phyloP scores from a whole-genome alignment of 2,888 invertebrate species.

The Glaucopsyche alexis region DNA sequence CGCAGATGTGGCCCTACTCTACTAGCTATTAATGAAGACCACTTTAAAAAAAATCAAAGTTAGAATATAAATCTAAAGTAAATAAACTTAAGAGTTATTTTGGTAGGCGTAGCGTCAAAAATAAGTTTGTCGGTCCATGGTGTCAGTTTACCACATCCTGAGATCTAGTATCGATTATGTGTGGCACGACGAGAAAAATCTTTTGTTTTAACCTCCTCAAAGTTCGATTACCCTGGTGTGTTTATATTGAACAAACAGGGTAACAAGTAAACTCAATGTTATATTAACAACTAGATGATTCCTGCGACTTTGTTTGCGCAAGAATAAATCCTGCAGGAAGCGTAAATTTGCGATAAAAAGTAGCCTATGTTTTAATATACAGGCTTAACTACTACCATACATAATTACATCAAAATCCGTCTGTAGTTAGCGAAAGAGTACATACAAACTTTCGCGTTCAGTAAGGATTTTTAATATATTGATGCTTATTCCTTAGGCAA shows the following conservation, averaged over 20 bases:
- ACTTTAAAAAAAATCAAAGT: background rate
- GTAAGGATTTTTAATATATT: too few species aligned
- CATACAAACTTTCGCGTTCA: too few species aligned
- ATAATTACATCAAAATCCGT: too few species aligned
- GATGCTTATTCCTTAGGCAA: too few species aligned
- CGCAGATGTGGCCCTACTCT: conserved; percentile 37
- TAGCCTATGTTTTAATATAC: too few species aligned
- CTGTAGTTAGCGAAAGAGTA: too few species aligned
- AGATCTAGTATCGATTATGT: conserved; percentile 23
- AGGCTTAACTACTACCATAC: too few species aligned
- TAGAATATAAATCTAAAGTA: background rate
- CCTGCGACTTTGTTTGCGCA: background rate
- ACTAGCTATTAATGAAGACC: conserved; percentile 18
- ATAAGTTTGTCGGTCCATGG: conserved; percentile 3
- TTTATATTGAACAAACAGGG: background rate
- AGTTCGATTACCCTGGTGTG: background rate
- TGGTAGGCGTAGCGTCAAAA: background rate
- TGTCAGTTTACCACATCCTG: conserved; percentile 35
- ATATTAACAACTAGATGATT: background rate
- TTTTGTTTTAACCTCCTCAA: background rate
- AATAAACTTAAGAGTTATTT: background rate
- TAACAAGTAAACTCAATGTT: background rate
- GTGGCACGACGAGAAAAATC: background rate
- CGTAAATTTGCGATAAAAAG: too few species aligned
- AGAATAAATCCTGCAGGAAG: too few species aligned